These are phyloP conservation scores for Neria commutata DNA, from an alignment of 2,888 invertebrate genomes.

Conservation along the genomic window DNA sequence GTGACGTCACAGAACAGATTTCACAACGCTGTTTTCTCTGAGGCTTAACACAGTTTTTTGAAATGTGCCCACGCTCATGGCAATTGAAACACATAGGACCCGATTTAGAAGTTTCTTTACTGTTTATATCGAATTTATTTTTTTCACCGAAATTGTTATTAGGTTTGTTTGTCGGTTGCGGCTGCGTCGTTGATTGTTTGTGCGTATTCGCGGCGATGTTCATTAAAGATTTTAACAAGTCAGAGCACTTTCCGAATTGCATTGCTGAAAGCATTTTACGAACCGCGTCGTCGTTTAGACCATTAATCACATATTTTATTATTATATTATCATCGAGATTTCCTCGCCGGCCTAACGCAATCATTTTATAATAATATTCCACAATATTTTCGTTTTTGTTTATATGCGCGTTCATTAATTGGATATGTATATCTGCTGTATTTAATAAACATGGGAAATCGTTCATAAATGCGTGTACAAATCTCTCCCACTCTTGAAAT, in stretches of 20 bases:
- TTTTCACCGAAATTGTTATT: not conserved
- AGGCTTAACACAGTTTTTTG: constrained; percentile 4
- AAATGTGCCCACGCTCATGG: constrained; percentile 15
- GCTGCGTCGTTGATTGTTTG: not conserved
- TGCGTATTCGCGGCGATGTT: not conserved
- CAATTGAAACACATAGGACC: constrained; percentile 14
- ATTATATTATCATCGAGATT: constrained; percentile 13
- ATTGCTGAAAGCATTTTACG: not conserved
- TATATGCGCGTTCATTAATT: not conserved
- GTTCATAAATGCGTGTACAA: too few relatives aligned
- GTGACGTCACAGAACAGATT: not conserved
- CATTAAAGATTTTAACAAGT: not conserved
- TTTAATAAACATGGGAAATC: too few relatives aligned
- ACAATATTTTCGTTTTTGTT: not conserved
- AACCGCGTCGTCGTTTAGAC: not conserved
- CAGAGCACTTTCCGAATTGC: constrained; percentile 6
- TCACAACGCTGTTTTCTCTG: constrained; percentile 11
- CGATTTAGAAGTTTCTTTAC: not conserved
- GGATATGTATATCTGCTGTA: not conserved
- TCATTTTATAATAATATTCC: not conserved
- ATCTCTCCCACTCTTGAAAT: not conserved
- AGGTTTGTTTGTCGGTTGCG: too few relatives aligned
- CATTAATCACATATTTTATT: constrained; percentile 15
- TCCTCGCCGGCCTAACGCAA: not conserved
- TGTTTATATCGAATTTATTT: not conserved